Evolutionary conservation across 1,140 invertebrate species (phyloP).

Genomic region (Zaprionus taronus): DNA sequence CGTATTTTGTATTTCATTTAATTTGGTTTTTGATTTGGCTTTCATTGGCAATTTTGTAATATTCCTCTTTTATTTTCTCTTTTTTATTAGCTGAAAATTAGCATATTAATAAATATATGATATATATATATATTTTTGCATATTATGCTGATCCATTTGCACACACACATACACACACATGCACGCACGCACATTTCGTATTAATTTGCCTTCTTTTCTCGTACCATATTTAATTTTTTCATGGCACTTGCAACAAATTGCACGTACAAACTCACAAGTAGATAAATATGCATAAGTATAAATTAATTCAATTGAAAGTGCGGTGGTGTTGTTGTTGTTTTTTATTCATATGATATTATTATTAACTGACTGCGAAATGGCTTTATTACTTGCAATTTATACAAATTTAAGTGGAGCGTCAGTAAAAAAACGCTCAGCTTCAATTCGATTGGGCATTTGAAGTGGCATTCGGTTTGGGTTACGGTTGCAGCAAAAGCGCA

Average conservation of each 20-base stretch:
- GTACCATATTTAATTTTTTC: neutral
- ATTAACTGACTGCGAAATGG: conserved; percentile 73
- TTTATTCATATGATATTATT: conserved; percentile 40
- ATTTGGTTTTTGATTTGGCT: conserved; percentile 22
- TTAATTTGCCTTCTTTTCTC: conserved; percentile 19
- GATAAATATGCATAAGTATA: conserved; percentile 20
- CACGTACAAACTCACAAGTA: conserved; percentile 14
- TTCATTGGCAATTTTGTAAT: conserved; percentile 12
- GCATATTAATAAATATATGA: conserved; percentile 48
- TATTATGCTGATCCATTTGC: no score
- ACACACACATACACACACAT: no score
- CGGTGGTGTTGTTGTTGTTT: conserved; percentile 10
- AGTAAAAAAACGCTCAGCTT: neutral
- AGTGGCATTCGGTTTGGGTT: conserved; percentile 24
- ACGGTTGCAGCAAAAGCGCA: conserved; percentile 12
- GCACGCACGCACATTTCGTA: conserved; percentile 22
- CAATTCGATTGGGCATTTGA: conserved; percentile 4
- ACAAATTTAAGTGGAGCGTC: conserved; percentile 47
- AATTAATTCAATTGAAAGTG: conserved; percentile 64
- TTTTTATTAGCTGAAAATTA: conserved; percentile 74
- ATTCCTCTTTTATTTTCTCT: neutral
- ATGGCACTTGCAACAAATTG: conserved; percentile 12
- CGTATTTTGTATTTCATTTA: conserved; percentile 12
- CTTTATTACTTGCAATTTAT: conserved; percentile 71
- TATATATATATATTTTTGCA: conserved; percentile 19